Evolutionary conservation across 2,888 invertebrate genomes (phyloP).

Genomic region (Dynastes hyllus): DNA sequence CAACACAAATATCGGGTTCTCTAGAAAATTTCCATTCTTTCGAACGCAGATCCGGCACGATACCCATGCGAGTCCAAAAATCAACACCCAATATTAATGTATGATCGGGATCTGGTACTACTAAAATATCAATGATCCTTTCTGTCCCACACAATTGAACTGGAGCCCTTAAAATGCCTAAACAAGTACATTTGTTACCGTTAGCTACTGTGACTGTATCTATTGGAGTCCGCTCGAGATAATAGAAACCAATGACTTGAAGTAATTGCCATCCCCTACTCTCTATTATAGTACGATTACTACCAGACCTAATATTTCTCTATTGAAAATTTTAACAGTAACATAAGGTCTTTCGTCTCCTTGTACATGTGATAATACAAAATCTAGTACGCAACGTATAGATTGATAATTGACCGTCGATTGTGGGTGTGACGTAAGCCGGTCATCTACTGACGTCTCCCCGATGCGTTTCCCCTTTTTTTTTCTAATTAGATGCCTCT

Average conservation of each 20-base stretch:
- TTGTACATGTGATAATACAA: conserved; percentile 31
- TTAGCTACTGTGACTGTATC: conserved; percentile 48
- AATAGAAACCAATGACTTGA: conserved; percentile 25
- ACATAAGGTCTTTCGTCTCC: conserved; percentile 53
- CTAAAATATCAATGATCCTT: conserved; percentile 49
- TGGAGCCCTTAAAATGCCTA: conserved; percentile 48
- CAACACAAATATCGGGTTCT: too few relatives aligned
- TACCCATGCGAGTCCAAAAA: conserved; percentile 51
- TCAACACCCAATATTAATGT: conserved; percentile 53
- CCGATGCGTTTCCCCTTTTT: too few relatives aligned
- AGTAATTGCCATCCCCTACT: conserved; percentile 46
- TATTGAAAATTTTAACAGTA: conserved; percentile 48
- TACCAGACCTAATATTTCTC: conserved; percentile 47
- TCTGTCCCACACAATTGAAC: conserved; percentile 39
- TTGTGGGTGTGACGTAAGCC: too few relatives aligned
- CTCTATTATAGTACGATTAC: conserved; percentile 50
- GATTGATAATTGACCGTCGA: too few relatives aligned
- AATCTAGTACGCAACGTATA: conserved; percentile 21
- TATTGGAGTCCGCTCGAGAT: background rate
- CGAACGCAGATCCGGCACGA: conserved; percentile 48
- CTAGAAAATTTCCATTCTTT: conserved; percentile 45
- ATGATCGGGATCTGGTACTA: conserved; percentile 51
- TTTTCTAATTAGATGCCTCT: too few relatives aligned
- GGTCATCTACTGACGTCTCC: too few relatives aligned
- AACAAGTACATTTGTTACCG: conserved; percentile 44